Evolutionary conservation across 2,888 invertebrate genomes (phyloP), one percentile per base, ranked within the genome.

Genomic region (Zaprionus lineosus): DNA sequence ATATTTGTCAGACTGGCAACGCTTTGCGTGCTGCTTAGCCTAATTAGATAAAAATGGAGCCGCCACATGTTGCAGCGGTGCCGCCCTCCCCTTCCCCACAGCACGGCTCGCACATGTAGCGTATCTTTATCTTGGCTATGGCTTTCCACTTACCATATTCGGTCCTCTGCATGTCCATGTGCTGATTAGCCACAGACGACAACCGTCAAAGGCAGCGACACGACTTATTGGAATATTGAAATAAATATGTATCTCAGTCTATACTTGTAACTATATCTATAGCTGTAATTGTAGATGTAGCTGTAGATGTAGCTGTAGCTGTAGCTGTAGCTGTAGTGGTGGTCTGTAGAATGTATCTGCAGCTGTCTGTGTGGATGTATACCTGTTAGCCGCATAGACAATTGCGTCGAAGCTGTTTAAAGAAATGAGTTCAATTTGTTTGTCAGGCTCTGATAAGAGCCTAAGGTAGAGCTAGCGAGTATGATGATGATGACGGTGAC

Each of bases 1-100:
- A 82, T 82, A 82, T 78, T 82, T 84, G 82, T 79, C 55, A 53
- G 43, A 48, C 26, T 43, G 44, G 52, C 44, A 46, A 44, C 40
- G 40, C 47, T 50, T 52, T 53, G 47, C 51, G 47, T 58, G 64
- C 73, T 71, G 83, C 73, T 86, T 86, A 86, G 86, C 86, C 84
- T 85, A 86, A 86, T 85, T 85, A 86, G 84, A 85, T 85, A 85
- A 85, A 83, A 78, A 72, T 77, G 75, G 75, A 55, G 70, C 58
- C 61, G 59, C 56, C 56, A 57, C 72, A 66, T 31, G 50, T 58
- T 68, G 57, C 56, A 59, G 28, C 33, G 47, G 40, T 44, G 12
- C 21, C 26, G 24, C 21, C 55, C 39, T 15, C 8, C 16, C 3
- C 21, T 11, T 12, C 4, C n/a, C n/a, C n/a, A 40, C 33, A 28